Evolutionary conservation across 2,113 vertebrate species (phyloP).

Genomic region (Microcebus jonahi): DNA sequence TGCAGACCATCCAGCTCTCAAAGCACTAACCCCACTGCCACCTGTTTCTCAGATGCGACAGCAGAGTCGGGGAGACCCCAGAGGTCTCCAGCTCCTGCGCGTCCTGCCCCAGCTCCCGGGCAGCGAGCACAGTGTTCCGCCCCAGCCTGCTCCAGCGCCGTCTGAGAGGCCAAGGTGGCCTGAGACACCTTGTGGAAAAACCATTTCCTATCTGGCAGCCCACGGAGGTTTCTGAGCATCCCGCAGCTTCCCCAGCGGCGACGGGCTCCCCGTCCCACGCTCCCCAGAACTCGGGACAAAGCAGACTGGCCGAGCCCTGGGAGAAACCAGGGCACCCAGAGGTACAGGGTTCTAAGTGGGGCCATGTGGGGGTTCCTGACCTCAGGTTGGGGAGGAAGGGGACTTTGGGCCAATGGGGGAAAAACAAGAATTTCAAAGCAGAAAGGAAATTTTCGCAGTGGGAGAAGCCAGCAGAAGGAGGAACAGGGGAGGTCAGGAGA

Average conservation of each 20-base stretch:
- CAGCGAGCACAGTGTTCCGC: not conserved
- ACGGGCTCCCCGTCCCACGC: not conserved
- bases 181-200: constrained; percentile 72
- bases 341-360: not conserved
- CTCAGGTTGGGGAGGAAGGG: not conserved
- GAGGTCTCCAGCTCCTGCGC: not conserved
- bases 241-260: not conserved
- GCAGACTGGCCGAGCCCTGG: not conserved
- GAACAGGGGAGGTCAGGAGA: not conserved
- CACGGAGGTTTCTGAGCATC: not conserved
- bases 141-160: not conserved
- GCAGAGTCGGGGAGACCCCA: not conserved
- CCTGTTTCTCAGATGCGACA: not conserved
- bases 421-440: not conserved
- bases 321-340: not conserved
- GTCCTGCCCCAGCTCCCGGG: not conserved
- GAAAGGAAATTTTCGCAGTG: not conserved
- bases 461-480: not conserved
- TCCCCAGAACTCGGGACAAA: not conserved
- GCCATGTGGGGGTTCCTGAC: not conserved
- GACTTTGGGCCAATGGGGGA: not conserved
- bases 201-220: constrained; percentile 74
- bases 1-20: not conserved
- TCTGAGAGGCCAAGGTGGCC: constrained; percentile 22
- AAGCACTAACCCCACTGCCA: not conserved